Percentiles rank a stretch among this genome's conserved stretches.
These are phyloP conservation scores for Macropodus opercularis DNA, from an alignment of 2,797 vertebrate genomes.

Conservation along the genomic window DNA sequence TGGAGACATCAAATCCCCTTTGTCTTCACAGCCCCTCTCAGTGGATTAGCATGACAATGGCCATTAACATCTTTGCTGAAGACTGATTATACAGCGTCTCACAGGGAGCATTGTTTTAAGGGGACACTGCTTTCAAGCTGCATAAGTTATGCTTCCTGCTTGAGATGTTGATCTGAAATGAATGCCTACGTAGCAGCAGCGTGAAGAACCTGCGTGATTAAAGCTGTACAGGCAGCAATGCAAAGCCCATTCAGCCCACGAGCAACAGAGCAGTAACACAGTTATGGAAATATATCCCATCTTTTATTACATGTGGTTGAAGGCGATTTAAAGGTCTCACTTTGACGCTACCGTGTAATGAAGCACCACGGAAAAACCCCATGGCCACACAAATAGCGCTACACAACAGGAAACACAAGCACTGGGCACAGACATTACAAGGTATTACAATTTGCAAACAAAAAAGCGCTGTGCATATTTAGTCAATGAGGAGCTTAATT, in stretches of 20 bases:
- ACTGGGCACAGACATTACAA: conserved; percentile 53
- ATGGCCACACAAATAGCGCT: conserved; percentile 47
- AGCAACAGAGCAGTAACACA: conserved; percentile 20
- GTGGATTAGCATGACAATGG: conserved; percentile 77
- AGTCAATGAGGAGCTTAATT: conserved; percentile 49
- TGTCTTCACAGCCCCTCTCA: conserved; percentile 70
- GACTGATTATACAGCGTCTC: conserved; percentile 75
- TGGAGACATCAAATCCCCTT: conserved; percentile 81
- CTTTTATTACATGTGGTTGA: conserved; percentile 62
- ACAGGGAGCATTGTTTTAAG: conserved; percentile 64
- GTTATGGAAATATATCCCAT: conserved; percentile 43
- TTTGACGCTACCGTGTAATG: conserved; percentile 42
- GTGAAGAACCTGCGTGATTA: neutral
- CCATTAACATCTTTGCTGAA: conserved; percentile 71
- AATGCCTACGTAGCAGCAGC: conserved; percentile 8
- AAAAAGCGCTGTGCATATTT: conserved; percentile 35
- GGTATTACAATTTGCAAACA: conserved; percentile 64
- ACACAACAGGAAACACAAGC: conserved; percentile 57
- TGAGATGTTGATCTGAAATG: conserved; percentile 16
- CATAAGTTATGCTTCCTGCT: conserved; percentile 43
- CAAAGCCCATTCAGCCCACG: conserved; percentile 12
- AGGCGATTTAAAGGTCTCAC: conserved; percentile 45
- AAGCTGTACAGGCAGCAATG: neutral
- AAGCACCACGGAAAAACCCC: conserved; percentile 39
- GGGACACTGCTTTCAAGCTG: conserved; percentile 33